These are phyloP conservation scores for Xenopus tropicalis DNA, from an alignment of 2,113 vertebrate species.

Conservation along the genomic window DNA sequence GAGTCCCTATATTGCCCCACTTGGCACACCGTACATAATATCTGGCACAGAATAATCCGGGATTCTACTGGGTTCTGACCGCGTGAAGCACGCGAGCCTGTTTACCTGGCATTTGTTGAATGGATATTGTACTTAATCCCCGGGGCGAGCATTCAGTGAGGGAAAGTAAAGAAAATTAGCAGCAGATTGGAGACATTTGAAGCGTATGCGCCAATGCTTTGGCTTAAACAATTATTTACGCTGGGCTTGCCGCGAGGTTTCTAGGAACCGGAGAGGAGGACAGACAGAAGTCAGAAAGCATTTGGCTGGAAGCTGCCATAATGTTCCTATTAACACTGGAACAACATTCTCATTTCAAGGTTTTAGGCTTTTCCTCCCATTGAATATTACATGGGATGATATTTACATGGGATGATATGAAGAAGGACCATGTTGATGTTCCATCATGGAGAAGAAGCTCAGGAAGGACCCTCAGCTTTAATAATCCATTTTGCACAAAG, in stretches of 20 bases:
- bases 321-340: too few relatives aligned
- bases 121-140: constrained; percentile 8
- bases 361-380: too few relatives aligned
- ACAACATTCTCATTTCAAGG: too few relatives aligned
- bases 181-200: constrained; percentile 36
- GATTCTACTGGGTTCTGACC: not conserved
- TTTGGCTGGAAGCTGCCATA: too few relatives aligned
- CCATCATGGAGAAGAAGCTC: not conserved
- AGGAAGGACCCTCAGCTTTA: too few relatives aligned
- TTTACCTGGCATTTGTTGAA: constrained; percentile 3
- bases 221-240: constrained; percentile 36
- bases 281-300: too few relatives aligned
- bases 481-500: too few relatives aligned
- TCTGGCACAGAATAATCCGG: not conserved
- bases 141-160: not conserved
- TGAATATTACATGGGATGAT: too few relatives aligned
- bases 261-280: too few relatives aligned
- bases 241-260: too few relatives aligned
- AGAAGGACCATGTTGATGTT: not conserved
- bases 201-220: not conserved
- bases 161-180: not conserved
- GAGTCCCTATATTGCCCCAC: not conserved
- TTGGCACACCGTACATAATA: not conserved
- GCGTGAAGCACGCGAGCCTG: not conserved
- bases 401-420: too few relatives aligned